Evolutionary conservation across 2,888 invertebrate species (phyloP), one percentile per base, ranked within the genome.

Genomic region (Drosophila borborema): DNA sequence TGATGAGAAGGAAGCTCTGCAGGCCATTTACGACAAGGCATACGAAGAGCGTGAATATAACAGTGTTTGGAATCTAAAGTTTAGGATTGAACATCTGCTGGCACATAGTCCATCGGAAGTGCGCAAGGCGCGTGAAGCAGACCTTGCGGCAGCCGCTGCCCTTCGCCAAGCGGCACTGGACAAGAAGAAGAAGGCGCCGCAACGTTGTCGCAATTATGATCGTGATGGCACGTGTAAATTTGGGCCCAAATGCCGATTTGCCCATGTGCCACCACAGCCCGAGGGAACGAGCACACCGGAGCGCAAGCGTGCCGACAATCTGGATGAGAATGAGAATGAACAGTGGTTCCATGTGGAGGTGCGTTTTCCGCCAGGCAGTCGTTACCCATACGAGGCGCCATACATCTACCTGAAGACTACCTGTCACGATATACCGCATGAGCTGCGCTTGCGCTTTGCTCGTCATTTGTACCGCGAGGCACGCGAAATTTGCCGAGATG

Each of bases 321-420:
- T 86, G 36, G 92, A 86, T 56, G 86, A 87, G 31, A 91, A 93
- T 79, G 94, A 91, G 12, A 90, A 92, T 77, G 93, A 80, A 74
- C 94, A 94, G 91, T 91, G 92, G 84, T 94, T 96, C 93, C 94
- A 95, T 89, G 93, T 97, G 83, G 97, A 97, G 94, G 94, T 97
- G 81, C 94, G 97, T 79, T 97, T 97, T 93, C 95, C 96, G 0
- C 94, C 94, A 77, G 94, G 95, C 87, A 95, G 95, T 61, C 94
- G 94, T 56, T 97, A 97, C 92, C 97, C 97, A 0, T 95, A 94
- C 86, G 96, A 97, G 92, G 94, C 96, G 0, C 97, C 97, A 0
- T 93, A 95, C 69, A 94, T 97, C 73, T 96, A 96, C 87, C 93
- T 96, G 46, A 96, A 95, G 93, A 94, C 95, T 0, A 94, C 94